These are phyloP conservation scores for Cheilosia scutellata DNA, from an alignment of 2,888 invertebrate genomes.

Conservation along the genomic window DNA sequence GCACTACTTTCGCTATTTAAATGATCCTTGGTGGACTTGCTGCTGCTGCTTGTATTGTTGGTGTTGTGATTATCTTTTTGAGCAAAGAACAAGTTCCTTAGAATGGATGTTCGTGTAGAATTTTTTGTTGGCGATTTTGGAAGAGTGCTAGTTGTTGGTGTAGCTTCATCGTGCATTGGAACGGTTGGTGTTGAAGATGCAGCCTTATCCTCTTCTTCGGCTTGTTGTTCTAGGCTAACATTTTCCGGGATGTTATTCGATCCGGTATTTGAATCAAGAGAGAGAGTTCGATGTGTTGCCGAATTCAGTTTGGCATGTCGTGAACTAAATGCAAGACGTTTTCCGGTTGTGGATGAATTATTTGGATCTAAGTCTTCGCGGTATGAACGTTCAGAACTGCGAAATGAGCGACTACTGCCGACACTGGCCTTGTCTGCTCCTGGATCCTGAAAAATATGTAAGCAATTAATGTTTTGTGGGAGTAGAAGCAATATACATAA, in stretches of 20 bases:
- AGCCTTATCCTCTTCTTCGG: constrained; percentile 77
- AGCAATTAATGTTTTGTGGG: neutral
- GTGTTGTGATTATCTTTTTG: constrained; percentile 69
- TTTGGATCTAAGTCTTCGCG: constrained; percentile 78
- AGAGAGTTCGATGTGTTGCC: constrained; percentile 78
- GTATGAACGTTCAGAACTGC: constrained; percentile 78
- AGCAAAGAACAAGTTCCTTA: constrained; percentile 78
- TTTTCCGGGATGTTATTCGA: constrained; percentile 79
- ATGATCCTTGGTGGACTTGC: constrained; percentile 55
- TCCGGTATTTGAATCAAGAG: constrained; percentile 78
- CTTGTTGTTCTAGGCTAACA: constrained; percentile 77
- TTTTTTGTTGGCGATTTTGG: constrained; percentile 61
- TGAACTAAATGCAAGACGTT: constrained; percentile 77
- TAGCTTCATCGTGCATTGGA: constrained; percentile 36
- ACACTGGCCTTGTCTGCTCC: constrained; percentile 79
- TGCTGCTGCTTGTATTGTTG: constrained; percentile 49
- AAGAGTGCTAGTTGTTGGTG: constrained; percentile 14
- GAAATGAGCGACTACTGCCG: constrained; percentile 79
- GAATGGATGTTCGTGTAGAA: constrained; percentile 78
- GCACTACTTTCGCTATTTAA: constrained; percentile 63
- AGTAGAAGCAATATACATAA: neutral
- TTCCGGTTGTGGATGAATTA: constrained; percentile 75
- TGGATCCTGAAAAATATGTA: constrained; percentile 76
- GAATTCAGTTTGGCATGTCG: constrained; percentile 77
- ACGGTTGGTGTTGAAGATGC: constrained; percentile 53